These are phyloP conservation scores for Polylopha cassiicola DNA, from an alignment of 2,888 invertebrate genomes.

Conservation along the genomic window DNA sequence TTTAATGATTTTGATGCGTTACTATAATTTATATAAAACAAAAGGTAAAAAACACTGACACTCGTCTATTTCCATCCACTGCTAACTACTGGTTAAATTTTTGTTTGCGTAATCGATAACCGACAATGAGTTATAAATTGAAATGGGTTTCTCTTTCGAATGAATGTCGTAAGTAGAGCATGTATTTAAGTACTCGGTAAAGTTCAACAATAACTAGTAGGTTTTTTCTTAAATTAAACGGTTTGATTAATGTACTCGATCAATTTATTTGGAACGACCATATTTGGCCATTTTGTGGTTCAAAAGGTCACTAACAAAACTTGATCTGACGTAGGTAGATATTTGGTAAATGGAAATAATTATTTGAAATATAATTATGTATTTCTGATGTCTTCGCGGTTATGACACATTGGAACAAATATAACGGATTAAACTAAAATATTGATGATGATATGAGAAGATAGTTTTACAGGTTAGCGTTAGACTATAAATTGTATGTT, in stretches of 20 bases:
- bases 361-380: too few species aligned
- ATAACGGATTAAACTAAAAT: too few species aligned
- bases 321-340: too few species aligned
- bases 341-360: too few species aligned
- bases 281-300: too few species aligned
- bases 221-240: constrained; percentile 20
- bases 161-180: constrained; percentile 27
- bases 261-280: too few species aligned
- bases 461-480: too few species aligned
- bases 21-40: constrained; percentile 46
- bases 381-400: too few species aligned
- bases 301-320: too few species aligned
- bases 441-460: too few species aligned
- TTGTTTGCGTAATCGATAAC: constrained; percentile 53
- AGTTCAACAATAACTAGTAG: constrained; percentile 21
- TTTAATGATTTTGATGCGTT: constrained; percentile 51
- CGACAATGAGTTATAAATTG: constrained; percentile 35
- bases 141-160: constrained; percentile 44
- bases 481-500: too few species aligned
- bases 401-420: too few species aligned
- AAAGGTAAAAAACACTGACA: constrained; percentile 37
- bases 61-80: constrained; percentile 34
- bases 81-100: constrained; percentile 54
- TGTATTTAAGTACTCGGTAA: constrained; percentile 18
- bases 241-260: constrained; percentile 16